Base-by-base conservation (phyloP, 2,888 invertebrate genomes). In the Dinocampus coccinellae region DNA sequence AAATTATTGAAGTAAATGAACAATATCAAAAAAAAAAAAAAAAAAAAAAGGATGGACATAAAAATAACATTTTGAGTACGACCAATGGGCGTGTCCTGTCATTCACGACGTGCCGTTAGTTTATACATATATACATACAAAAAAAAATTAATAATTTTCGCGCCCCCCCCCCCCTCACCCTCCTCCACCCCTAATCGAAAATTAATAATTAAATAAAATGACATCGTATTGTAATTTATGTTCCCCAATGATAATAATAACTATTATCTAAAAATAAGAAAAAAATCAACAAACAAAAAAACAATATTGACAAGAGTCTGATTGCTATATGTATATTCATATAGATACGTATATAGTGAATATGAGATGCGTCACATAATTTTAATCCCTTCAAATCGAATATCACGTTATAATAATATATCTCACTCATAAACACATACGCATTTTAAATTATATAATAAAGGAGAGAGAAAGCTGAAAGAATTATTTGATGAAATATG, bases 1-100 rank as follows among this genome's bases (percentile, higher is more conserved):
- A 29, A 62, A 24, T 39, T 63, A 33, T 55, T 33, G 11, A 68
- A 26, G 26, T 42, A 42, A 11, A 6, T 47, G 13, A 58, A 33
- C 2, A 36, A 62, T 55, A 6, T 6, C 10, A 36, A 52, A 9
- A 36, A 36, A 53, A 16, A 24, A 9, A 52, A 62, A 36, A 22
- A 11, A n/a, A 39, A 24, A 11, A 47, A 69, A 36, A 57, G 29
- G 33, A 64, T n/a, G n/a, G n/a, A n/a, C n/a, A n/a, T n/a, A n/a
- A 55, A 47, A 16, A 67, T 20, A 22, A 36, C 24, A 36, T 62
- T 67, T 58, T 84, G 84, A 83, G 84, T 85, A 86, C 85, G 85
- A 86, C 85, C 85, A 86, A 86, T 82, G 81, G 82, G 83, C 82
- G 74, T 80, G 81, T 74, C 77, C 76, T 77, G 79, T 76, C 66